Evolutionary conservation across 2,888 invertebrate genomes (phyloP).

Genomic region (Gastracanthus pulcherrimus): DNA sequence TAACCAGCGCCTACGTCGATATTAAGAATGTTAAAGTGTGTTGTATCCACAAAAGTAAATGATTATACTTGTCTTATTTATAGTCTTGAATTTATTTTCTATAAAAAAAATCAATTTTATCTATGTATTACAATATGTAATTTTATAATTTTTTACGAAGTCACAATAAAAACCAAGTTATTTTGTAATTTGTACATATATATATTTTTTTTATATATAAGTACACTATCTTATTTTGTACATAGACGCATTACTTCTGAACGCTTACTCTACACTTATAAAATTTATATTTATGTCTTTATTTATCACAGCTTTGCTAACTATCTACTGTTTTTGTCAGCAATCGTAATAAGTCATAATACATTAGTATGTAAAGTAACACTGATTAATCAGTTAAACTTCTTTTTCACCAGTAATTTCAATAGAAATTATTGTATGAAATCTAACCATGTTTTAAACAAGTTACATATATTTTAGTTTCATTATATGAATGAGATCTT

Average conservation of each 20-base stretch:
- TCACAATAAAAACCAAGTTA: background rate
- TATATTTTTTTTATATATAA: background rate
- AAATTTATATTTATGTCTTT: constrained; percentile 31
- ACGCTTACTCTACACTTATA: background rate
- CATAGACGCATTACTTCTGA: background rate
- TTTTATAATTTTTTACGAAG: background rate
- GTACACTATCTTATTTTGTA: background rate
- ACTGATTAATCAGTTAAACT: background rate
- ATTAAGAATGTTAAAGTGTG: background rate
- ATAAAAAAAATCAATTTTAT: background rate
- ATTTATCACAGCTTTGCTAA: constrained; percentile 38
- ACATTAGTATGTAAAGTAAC: background rate
- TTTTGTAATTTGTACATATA: background rate
- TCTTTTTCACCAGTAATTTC: background rate
- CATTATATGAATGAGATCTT: background rate
- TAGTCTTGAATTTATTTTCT: background rate
- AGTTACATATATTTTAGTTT: background rate
- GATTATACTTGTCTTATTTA: background rate
- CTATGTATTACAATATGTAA: background rate
- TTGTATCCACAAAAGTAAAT: background rate
- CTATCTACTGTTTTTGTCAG: background rate
- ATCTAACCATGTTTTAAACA: background rate
- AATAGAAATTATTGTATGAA: background rate
- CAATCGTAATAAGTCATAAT: constrained; percentile 15
- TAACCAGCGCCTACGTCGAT: background rate